A percentile compares a stretch with the other conserved stretches of the same genome.
phyloP scores from a whole-genome alignment of 2,797 vertebrate genomes.

The Caiman crocodilus region DNA sequence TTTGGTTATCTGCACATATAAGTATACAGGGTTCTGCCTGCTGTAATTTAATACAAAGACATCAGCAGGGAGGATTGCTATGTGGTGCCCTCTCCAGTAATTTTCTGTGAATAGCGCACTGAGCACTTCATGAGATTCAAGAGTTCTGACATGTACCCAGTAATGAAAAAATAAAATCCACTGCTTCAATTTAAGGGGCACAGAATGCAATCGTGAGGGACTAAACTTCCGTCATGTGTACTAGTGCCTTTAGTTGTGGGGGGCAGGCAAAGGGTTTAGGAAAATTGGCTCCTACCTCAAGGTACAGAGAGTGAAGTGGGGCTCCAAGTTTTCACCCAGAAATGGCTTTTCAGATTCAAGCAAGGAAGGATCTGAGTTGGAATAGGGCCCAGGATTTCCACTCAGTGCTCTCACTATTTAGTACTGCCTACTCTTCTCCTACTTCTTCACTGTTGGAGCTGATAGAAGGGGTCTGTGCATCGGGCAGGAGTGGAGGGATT shows the following conservation, averaged over 20 bases:
- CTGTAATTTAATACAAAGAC: too few species aligned
- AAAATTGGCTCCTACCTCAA: neutral
- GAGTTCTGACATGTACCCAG: too few species aligned
- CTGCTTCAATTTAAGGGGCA: too few species aligned
- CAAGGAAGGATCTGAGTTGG: neutral
- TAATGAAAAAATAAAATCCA: too few species aligned
- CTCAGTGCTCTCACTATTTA: neutral
- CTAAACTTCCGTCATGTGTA: too few species aligned
- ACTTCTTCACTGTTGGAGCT: neutral
- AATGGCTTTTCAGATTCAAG: neutral
- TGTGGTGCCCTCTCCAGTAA: too few species aligned
- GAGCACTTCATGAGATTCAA: too few species aligned
- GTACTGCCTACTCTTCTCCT: neutral
- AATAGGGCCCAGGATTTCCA: neutral
- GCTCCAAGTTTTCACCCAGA: neutral
- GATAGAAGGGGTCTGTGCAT: neutral
- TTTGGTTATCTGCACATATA: too few species aligned
- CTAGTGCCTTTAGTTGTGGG: neutral
- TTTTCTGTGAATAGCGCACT: too few species aligned
- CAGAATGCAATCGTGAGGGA: too few species aligned
- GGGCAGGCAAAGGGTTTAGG: neutral
- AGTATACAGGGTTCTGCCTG: too few species aligned
- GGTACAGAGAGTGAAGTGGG: neutral
- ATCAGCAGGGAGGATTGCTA: too few species aligned
- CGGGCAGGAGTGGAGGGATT: neutral